Evolutionary conservation across 2,888 invertebrate species (phyloP), one percentile per base, ranked within the genome.

Genomic region (Protophormia terraenovae): DNA sequence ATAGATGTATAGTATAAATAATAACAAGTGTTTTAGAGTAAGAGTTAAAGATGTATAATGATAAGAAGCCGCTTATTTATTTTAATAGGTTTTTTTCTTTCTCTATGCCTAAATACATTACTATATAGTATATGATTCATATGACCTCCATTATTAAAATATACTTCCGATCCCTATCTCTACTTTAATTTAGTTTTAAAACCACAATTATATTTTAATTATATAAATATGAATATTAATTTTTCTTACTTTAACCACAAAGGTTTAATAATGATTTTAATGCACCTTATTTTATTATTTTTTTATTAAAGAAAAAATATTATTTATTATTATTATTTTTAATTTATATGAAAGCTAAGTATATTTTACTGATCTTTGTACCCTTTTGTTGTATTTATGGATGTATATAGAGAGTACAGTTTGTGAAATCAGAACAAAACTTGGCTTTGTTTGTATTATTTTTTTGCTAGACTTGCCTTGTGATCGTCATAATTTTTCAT

Each of bases 401-500:
- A n/a, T n/a, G n/a, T n/a, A n/a, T n/a, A n/a, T n/a, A n/a, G n/a
- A 35, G 10, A 72, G 67, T 77, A 77, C 58, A 71, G 64, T 67
- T 35, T 69, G n/a, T 16, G 47, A 71, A 76, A 62, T 79, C 62
- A 78, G 62, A 83, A 79, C 84, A 81, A 84, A 81, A 80, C 84
- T 53, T 60, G 80, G 76, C 77, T 84, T 84, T 81, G 80, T 80
- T 66, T 58, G 45, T 77, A 4, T 35, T n/a, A 16, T 38, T 55
- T 6, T 19, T 50, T 35, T 27, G 50, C 22, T 62, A 24, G 69
- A 19, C 55, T 71, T 76, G 47, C 35, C 62, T 35, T 50, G 62
- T 19, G 50, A 75, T 69, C 53, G 22, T 14, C 35, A 64, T 71
- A 27, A 29, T 72, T 72, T 47, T 50, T n/a, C 27, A 1, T 29